Percentiles rank a stretch among this genome's conserved stretches.
Conservation (phyloP, 2,888 invertebrate species). For the Xestia c-nigrum region DNA sequence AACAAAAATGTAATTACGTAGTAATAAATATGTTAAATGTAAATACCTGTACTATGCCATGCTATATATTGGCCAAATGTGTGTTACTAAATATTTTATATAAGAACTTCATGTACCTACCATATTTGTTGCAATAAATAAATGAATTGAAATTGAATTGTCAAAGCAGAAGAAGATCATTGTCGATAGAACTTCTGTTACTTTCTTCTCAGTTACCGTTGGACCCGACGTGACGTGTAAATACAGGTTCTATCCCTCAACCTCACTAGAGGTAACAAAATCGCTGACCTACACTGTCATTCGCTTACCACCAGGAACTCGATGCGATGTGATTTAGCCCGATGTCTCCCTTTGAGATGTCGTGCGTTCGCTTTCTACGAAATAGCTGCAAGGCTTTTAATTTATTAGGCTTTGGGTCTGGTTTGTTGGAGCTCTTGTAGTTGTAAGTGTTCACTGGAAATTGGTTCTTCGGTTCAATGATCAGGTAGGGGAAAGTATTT, state of each 20-base stretch:
- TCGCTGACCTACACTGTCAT: conserved; percentile 5
- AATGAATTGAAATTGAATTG: too few species aligned
- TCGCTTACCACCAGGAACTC: conserved; percentile 8
- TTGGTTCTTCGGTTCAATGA: background rate
- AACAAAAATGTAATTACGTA: too few species aligned
- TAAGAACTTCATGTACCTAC: too few species aligned
- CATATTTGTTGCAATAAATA: too few species aligned
- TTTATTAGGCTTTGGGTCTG: background rate
- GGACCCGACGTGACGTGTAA: conserved; percentile 28
- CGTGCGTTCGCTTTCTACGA: background rate
- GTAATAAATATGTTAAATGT: too few species aligned
- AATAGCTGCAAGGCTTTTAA: background rate
- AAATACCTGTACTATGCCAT: too few species aligned
- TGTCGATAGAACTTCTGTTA: conserved; percentile 18
- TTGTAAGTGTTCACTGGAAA: background rate
- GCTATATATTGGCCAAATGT: too few species aligned
- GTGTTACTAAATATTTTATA: too few species aligned
- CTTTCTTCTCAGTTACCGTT: background rate
- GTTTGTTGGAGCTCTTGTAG: background rate
- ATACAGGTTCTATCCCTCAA: conserved; percentile 34
- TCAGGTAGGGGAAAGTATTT: background rate
- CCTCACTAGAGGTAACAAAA: conserved; percentile 25
- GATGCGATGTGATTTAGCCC: conserved; percentile 4
- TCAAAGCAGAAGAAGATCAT: background rate
- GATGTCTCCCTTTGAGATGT: conserved; percentile 11